Conservation (phyloP, 2,113 vertebrate species). For the Tylochromis polylepis region DNA sequence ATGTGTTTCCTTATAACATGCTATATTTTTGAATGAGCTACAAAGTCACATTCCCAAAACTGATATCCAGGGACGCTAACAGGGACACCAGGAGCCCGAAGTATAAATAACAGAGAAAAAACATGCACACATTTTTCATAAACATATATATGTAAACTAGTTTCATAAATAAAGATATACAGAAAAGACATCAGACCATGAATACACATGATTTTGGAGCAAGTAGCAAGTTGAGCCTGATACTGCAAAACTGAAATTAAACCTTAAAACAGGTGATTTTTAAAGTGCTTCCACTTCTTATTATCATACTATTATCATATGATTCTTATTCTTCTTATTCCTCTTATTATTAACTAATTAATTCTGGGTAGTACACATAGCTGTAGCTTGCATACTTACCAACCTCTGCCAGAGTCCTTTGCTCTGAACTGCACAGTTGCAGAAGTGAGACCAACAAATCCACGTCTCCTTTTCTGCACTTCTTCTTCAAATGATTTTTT, state of each 20-base stretch:
- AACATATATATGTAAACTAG: neutral
- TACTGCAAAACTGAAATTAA: neutral
- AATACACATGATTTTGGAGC: neutral
- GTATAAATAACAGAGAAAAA: neutral
- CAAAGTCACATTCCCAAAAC: neutral
- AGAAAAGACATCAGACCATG: rapidly evolving
- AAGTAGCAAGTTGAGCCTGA: neutral
- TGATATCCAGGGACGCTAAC: neutral
- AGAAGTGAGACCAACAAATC: neutral
- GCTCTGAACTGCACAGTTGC: neutral
- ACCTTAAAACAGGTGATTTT: neutral
- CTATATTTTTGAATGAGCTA: neutral
- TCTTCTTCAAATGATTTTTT: neutral
- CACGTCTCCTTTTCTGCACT: neutral
- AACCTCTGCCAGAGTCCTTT: neutral
- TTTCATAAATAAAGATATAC: neutral
- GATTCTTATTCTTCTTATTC: neutral
- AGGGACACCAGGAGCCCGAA: rapidly evolving
- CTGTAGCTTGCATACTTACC: neutral
- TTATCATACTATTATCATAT: neutral
- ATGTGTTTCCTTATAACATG: neutral
- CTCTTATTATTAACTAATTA: neutral
- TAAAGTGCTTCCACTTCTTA: neutral
- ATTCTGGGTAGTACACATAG: neutral
- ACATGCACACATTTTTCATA: neutral